A percentile compares a stretch with the other conserved stretches of the same genome.
phyloP scores from a whole-genome alignment of 1,140 invertebrate genomes.

The Drosophila grimshawi region DNA sequence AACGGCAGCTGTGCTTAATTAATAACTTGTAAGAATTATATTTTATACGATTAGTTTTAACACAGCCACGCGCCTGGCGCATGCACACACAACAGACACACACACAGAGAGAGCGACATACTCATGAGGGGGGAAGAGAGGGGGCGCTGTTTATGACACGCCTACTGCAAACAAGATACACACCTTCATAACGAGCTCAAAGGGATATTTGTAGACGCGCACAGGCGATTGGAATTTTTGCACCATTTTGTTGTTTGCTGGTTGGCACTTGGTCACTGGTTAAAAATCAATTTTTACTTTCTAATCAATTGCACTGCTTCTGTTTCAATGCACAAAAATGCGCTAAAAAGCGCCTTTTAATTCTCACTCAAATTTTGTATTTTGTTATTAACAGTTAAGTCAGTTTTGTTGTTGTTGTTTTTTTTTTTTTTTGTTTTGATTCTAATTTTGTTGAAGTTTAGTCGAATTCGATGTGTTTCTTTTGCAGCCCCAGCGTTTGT shows the following conservation, averaged over 20 bases:
- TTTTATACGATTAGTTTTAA: constrained; percentile 25
- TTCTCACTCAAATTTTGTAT: constrained; percentile 36
- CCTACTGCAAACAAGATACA: constrained; percentile 85
- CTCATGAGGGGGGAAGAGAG: background rate
- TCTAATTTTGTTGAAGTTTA: constrained; percentile 20
- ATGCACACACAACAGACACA: constrained; percentile 26
- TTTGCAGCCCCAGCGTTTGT: constrained; percentile 52
- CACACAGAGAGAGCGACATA: background rate
- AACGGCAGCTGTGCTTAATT: constrained; percentile 39
- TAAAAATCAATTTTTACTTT: constrained; percentile 61
- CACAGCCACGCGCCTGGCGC: constrained; percentile 32
- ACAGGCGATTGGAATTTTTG: constrained; percentile 98
- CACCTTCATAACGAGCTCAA: constrained; percentile 98
- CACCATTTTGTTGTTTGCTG: constrained; percentile 89
- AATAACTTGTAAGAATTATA: constrained; percentile 8
- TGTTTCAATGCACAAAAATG: constrained; percentile 20
- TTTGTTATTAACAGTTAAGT: constrained; percentile 30
- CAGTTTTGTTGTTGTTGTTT: background rate
- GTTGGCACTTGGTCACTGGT: constrained; percentile 52
- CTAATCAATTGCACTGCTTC: constrained; percentile 50
- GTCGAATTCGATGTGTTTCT: constrained; percentile 4
- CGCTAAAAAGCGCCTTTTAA: constrained; percentile 27
- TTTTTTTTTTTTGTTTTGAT: constrained; percentile 12
- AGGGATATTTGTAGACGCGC: constrained; percentile 97
- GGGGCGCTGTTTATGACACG: constrained; percentile 31